Evolutionary conservation across 1,140 invertebrate genomes (phyloP).

Genomic region (Sitobion miscanthi): DNA sequence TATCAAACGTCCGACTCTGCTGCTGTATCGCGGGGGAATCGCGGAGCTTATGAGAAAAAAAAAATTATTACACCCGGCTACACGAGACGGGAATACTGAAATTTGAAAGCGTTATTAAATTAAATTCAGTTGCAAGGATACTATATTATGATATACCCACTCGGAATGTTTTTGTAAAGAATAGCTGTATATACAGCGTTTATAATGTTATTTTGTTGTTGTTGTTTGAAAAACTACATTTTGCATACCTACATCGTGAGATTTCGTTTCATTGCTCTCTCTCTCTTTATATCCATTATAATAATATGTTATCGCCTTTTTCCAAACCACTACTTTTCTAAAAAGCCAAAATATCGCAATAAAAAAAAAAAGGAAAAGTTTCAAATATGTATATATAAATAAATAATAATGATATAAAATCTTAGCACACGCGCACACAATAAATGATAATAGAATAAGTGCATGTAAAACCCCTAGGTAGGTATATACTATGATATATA

Average conservation of each 20-base stretch:
- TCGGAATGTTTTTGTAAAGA: neutral
- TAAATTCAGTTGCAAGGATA: neutral
- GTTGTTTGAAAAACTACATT: neutral
- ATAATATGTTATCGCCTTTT: slow-evolving; percentile 10
- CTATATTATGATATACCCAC: neutral
- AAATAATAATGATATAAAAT: neutral
- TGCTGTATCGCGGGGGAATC: neutral
- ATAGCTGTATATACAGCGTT: neutral
- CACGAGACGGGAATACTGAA: neutral
- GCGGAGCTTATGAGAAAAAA: neutral
- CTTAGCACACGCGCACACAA: neutral
- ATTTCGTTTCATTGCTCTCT: neutral
- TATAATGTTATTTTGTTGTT: neutral
- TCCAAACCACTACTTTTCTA: slow-evolving; percentile 18
- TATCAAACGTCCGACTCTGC: neutral
- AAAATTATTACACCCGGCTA: neutral
- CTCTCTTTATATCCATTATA: neutral
- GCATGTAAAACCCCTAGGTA: too few relatives aligned
- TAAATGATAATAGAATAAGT: neutral
- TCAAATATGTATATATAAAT: neutral
- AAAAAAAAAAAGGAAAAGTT: neutral
- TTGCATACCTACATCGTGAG: neutral
- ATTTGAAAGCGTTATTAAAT: neutral
- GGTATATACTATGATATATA: too few relatives aligned
- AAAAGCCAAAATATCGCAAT: slow-evolving; percentile 14